Base-by-base conservation (phyloP, 1,140 invertebrate genomes). In the Papilio helenus region DNA sequence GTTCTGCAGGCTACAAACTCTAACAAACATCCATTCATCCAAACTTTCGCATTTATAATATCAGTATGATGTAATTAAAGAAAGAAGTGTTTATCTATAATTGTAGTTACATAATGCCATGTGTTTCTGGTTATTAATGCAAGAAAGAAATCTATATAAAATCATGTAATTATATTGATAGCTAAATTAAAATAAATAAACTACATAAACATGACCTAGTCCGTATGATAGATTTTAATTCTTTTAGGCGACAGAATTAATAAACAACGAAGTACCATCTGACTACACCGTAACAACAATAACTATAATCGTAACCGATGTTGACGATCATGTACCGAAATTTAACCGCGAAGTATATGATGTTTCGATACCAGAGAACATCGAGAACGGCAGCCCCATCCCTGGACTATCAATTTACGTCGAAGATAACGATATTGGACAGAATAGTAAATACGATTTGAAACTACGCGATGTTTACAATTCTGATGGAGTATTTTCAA, bases 301-400 rank as follows among this genome's bases (percentile, higher is more conserved):
- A 0, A 97, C 97, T 0, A 96, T 98, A 39, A 96, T 98, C 1
- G 96, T 98, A 8, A 97, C 96, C 0, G 98, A 98, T 88, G 96
- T 97, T 0, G 98, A 98, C 86, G 98, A 98, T 88, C 96, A 98
- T 81, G 92, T 95, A 39, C 98, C 98, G 0, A 91, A 95, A 61
- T 99, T 99, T 85, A 97, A 97, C 84, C 93, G 96, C 80, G 89
- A 96, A 0, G 88, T 95, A 3, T 97, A 97, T 79, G 95, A 96
- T 83, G 95, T 98, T 18, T 96, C 95, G 1, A 96, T 98, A 61
- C 96, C 97, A 0, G 98, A 99, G 94, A 97, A 97, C 85, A 96
- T 98, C 80, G 96, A 96, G 83, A 96, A 96, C 80, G 96, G 96
- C 0, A 97, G 96, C 82, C 96, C 96, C 2, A 90, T 97, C 55